Evolutionary conservation across 2,113 vertebrate species (phyloP).

Genomic region (Chroicocephalus ridibundus): DNA sequence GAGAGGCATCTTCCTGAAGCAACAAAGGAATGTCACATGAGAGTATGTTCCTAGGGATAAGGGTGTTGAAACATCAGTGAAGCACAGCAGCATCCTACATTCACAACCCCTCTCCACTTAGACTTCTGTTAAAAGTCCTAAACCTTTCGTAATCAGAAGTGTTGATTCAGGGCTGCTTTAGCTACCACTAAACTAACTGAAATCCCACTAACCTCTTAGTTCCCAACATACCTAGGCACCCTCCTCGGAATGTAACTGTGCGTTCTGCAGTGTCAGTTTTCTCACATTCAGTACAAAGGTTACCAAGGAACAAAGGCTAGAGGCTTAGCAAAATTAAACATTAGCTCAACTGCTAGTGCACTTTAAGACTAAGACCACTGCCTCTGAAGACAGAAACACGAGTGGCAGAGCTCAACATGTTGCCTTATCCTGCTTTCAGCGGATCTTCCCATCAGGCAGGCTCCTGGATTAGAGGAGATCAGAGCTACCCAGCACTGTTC

Average conservation of each 20-base stretch:
- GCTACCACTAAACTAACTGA: background rate
- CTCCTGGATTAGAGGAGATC: background rate
- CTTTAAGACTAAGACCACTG: background rate
- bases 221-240: rapidly evolving
- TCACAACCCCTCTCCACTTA: background rate
- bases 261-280: background rate
- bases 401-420: background rate
- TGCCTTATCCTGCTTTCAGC: background rate
- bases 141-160: background rate
- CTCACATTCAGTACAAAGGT: slow-evolving; percentile 26
- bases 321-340: slow-evolving; percentile 12
- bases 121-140: background rate
- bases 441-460: background rate
- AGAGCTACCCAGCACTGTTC: background rate
- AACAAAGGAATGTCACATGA: background rate
- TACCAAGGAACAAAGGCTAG: background rate
- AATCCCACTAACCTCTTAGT: background rate
- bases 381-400: background rate
- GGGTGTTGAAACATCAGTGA: background rate
- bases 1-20: background rate
- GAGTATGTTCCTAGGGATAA: background rate
- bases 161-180: background rate
- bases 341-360: background rate
- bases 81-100: background rate
- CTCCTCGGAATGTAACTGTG: background rate